Base-by-base conservation (phyloP, 2,797 vertebrate genomes). In the Rhyacichthys aspro region DNA sequence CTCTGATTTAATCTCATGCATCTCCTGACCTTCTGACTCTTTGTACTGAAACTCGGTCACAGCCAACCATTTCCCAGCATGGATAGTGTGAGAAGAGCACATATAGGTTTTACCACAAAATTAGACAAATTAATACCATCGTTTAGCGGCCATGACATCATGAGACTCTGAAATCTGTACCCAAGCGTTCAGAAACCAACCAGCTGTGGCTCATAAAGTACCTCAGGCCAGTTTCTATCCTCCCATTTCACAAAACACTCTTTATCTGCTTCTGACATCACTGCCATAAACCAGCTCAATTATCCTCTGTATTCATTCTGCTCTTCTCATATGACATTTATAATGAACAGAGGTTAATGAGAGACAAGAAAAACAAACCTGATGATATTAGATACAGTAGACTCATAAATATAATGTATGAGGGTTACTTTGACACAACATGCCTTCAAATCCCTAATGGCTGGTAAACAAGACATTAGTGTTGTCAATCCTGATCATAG, bases 1-100 rank as follows among this genome's bases (percentile, higher is more conserved):
- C 58, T 49, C 46, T 59, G 49, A 76, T 74, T 78, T 42, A 50
- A 77, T 77, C 68, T 73, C 39, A 57, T 42, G 58, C 59, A 46
- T 58, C 59, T 61, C 71, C 61, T 65, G 54, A 60, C 61, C 70
- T 60, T 43, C 52, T 60, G 43, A 59, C 52, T 17, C 41, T 53
- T n/a, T 12, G 41, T 3, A 38, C 48, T 1, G 1, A 55, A 58
- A 52, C 23, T 9, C 12, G 64, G 55, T 63, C 55, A 70, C 12
- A 0, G 7, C 47, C 67, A 58, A 43, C 42, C 32, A 36, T 23
- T 68, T 79, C 16, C 33, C 48, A 54, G 44, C 55, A 19, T 18
- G 41, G 5, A 49, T 36, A 18, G 45, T 14, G 16, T 44, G 43
- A 43, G 37, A 49, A 14, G 6, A 7, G 4, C 44, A n/a, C 37